Evolutionary conservation across 2,113 vertebrate genomes (phyloP), one percentile per base, ranked within the genome.

Genomic region (Rhea americana): DNA sequence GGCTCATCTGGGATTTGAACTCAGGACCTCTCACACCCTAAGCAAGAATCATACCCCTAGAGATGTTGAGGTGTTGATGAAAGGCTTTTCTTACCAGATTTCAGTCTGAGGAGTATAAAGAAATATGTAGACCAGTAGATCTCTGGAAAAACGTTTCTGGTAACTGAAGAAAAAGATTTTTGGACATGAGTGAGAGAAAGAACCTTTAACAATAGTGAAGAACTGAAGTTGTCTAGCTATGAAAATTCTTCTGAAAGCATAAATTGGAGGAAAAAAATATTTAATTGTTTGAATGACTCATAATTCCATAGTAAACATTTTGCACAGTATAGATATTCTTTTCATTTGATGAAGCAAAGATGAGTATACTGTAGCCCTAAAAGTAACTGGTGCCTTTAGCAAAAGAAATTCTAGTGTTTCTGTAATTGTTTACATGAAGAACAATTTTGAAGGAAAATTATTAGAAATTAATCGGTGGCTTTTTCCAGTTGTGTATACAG

Each of bases 241-340:
- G 56, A 86, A 95, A 91, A 61, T 63, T 87, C 32, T 90, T 85
- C 32, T 71, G 73, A 75, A 75, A 91, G 56, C 35, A 32, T 73
- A 73, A 91, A 92, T 91, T 77, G 70, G 68, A 91, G 85, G 63
- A 74, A 88, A 79, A 45, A 50, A 74, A 89, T 71, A 51, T 91
- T 93, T 87, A 55, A 63, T 91, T 89, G 73, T 94, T 95, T 88
- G 81, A 81, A 67, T 93, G 92, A 87, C 30, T 96, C 93, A 87
- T 81, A 97, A 4, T 74, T 53, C 83, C 25, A 78, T 88, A 86
- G 84, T 92, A 94, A 96, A 74, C 82, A 96, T 86, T 96, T 92
- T 72, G 76, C 45, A 74, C 22, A 50, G 86, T 41, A 74, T 35
- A 89, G 71, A 32, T 87, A 74, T 77, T 93, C 74, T 90, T 97